Evolutionary conservation across 2,888 invertebrate species (phyloP).

Genomic region (Lepidochrysops patricia): DNA sequence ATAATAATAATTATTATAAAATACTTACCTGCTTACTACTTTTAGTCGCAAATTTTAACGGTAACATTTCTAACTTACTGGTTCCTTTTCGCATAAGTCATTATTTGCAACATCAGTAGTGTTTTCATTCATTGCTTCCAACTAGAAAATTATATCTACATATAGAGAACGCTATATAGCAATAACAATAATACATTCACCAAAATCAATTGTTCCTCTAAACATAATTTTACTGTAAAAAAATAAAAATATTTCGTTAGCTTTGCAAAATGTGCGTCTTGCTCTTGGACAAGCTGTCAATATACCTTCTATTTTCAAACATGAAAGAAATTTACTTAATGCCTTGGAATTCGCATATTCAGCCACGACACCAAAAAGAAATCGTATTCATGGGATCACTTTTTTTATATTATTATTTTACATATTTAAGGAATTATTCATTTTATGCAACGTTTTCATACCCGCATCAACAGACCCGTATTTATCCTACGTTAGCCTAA

Average conservation of each 20-base stretch:
- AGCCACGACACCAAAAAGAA: neutral
- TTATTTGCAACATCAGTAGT: conserved; percentile 46
- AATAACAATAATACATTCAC: neutral
- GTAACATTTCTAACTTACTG: conserved; percentile 20
- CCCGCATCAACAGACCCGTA: neutral
- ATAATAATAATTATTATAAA: no score
- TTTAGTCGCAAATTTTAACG: no score
- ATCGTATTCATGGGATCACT: no score
- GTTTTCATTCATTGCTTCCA: conserved; percentile 50
- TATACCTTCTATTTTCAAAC: conserved; percentile 44
- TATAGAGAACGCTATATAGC: neutral
- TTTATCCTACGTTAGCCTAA: neutral
- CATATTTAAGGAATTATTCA: no score
- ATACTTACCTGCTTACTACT: no score
- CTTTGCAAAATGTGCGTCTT: conserved; percentile 61
- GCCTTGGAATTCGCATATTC: neutral
- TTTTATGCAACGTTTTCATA: neutral
- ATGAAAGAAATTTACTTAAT: neutral
- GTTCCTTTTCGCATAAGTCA: conserved; percentile 23
- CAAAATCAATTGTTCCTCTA: conserved; percentile 54
- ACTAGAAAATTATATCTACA: neutral
- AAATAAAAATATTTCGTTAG: conserved; percentile 45
- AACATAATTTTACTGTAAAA: conserved; percentile 58
- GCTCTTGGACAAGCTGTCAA: conserved; percentile 48
- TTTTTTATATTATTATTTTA: no score